Conservation (phyloP, 2,113 vertebrate species). For the Ciconia stormi region DNA sequence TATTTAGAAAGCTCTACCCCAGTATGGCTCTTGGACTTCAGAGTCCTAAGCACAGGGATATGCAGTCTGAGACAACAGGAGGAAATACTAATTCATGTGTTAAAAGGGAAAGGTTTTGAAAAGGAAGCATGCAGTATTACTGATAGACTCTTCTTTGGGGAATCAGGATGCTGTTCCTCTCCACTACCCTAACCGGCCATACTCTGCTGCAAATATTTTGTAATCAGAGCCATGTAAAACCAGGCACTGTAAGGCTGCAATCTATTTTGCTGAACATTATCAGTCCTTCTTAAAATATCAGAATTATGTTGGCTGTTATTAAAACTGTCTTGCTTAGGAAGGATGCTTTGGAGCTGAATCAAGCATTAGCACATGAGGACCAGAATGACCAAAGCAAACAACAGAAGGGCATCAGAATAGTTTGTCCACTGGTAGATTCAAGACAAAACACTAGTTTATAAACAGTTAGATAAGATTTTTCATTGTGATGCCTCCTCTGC, state of each 20-base stretch:
- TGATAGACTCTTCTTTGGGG: neutral
- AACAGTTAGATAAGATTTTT: slow-evolving; percentile 59
- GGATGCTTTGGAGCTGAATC: neutral
- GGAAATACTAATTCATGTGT: neutral
- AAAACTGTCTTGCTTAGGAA: neutral
- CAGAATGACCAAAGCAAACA: neutral
- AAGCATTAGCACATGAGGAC: neutral
- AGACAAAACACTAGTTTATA: slow-evolving; percentile 65
- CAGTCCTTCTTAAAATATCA: neutral
- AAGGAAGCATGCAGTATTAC: neutral
- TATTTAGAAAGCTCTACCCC: neutral
- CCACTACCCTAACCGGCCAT: neutral
- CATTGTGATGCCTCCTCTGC: slow-evolving; percentile 9
- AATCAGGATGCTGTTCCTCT: neutral
- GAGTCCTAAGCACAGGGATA: neutral
- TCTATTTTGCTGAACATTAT: neutral
- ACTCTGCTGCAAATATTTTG: neutral
- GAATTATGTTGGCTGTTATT: neutral
- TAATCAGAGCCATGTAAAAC: neutral
- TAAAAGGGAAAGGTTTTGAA: neutral
- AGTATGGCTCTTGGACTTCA: neutral
- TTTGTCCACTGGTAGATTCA: neutral
- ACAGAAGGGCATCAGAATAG: slow-evolving; percentile 50
- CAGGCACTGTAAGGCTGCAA: neutral
- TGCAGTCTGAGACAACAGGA: neutral